Evolutionary conservation across 2,113 vertebrate species (phyloP).

Genomic region (Rhinogobius similis): DNA sequence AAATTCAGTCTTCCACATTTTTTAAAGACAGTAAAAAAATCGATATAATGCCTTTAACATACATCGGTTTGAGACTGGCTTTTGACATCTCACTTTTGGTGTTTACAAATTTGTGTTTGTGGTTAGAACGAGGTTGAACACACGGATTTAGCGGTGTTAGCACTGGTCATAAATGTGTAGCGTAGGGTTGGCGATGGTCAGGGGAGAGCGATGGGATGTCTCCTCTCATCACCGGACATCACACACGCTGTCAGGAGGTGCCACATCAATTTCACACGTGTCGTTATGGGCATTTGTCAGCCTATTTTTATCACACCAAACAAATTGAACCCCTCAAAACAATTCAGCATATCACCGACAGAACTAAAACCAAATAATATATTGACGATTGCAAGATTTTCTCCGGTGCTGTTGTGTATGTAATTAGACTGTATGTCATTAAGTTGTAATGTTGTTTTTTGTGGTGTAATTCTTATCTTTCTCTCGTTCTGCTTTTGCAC

Average conservation of each 20-base stretch:
- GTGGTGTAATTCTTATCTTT: no score
- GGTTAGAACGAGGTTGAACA: neutral
- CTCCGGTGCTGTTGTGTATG: neutral
- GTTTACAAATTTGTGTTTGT: neutral
- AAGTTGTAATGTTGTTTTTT: neutral
- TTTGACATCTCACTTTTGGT: neutral
- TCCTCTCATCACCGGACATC: constrained; percentile 53
- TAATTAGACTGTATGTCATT: neutral
- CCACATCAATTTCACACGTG: constrained; percentile 63
- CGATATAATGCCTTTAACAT: no score
- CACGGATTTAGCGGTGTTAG: constrained; percentile 31
- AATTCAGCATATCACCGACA: neutral
- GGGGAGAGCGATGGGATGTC: constrained; percentile 47
- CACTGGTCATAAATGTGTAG: neutral
- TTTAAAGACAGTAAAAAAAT: no score
- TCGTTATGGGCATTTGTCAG: constrained; percentile 19
- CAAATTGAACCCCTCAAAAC: constrained; percentile 9
- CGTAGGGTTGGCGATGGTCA: constrained; percentile 33
- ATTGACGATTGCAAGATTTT: neutral
- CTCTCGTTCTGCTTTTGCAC: no score
- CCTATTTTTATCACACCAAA: constrained; percentile 20
- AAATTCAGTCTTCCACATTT: no score
- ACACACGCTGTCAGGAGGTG: constrained; percentile 47
- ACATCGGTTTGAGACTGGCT: no score
- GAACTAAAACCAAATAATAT: neutral